Base-by-base conservation (phyloP, 2,113 vertebrate species). In the Plecturocebus donacophilus region DNA sequence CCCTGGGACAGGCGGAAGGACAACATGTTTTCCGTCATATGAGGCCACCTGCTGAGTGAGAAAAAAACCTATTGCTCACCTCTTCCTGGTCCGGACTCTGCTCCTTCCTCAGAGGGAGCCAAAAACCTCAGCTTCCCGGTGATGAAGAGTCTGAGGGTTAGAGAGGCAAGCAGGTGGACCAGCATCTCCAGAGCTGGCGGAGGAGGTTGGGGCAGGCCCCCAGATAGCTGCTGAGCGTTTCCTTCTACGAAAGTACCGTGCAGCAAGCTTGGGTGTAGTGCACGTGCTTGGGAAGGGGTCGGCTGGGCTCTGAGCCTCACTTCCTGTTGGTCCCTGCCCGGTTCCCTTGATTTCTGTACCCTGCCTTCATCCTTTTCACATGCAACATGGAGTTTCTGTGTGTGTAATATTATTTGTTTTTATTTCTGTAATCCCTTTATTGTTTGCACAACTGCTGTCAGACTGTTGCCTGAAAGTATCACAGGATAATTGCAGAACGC, bases 361-460 rank as follows among this genome's bases (percentile, higher is more conserved):
- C 92, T 83, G 89, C 47, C 81, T 97, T 89, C 97, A 96, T 96
- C 97, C 94, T 25, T 86, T 98, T 97, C 98, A 97, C 98, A 98
- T 92, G 97, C 98, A 98, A 96, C 97, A 97, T 96, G 96, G 95
- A 97, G 97, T 98, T 98, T 98, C 98, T 98, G 82, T 96, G 86
- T 97, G 97, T 98, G 97, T 98, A 98, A 98, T 98, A 93, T 97
- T 98, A 98, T 98, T 98, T 99, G 98, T 98, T 99, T 98, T 98
- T 98, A 98, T 99, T 98, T 98, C 98, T 98, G 96, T 98, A 98
- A 99, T 99, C 98, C 98, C 95, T 97, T 97, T 98, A 98, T 98
- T 99, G 98, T 98, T 98, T 99, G 98, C 98, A 98, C 98, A 99
- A 98, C 98, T 98, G 97, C 98, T 98, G 98, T 98, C 98, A 98